Conservation (phyloP, 2,113 vertebrate species). For the Ptychochromis oligacanthus region DNA sequence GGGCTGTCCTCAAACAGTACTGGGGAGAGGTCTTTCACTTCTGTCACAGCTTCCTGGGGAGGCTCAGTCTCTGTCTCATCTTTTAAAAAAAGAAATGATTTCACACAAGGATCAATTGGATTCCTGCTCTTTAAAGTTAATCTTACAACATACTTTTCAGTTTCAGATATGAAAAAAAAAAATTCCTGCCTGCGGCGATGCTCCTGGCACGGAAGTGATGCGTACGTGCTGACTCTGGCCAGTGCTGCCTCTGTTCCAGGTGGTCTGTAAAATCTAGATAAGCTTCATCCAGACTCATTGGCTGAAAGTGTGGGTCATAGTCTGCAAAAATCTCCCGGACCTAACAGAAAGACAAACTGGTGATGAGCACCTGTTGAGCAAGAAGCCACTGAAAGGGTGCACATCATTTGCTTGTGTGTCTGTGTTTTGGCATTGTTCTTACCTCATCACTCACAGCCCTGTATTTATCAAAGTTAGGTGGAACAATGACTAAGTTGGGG, state of each 20-base stretch:
- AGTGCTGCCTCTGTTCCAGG: constrained; percentile 86
- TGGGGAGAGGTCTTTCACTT: constrained; percentile 79
- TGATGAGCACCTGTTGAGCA: neutral
- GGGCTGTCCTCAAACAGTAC: constrained; percentile 89
- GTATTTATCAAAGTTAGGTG: constrained; percentile 93
- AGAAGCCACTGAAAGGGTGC: neutral
- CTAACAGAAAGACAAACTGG: constrained; percentile 71
- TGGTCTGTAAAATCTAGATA: constrained; percentile 96
- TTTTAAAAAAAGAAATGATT: neutral
- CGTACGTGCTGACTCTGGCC: constrained; percentile 86
- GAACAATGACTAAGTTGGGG: constrained; percentile 89
- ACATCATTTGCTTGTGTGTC: neutral
- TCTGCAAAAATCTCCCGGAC: constrained; percentile 89
- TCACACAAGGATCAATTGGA: neutral
- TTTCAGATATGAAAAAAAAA: neutral
- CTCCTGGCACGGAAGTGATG: constrained; percentile 66
- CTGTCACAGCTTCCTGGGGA: constrained; percentile 2
- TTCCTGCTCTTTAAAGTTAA: neutral
- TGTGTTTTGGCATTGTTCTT: constrained; percentile 37
- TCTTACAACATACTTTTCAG: neutral
- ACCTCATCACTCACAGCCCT: constrained; percentile 90
- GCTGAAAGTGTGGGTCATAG: constrained; percentile 92
- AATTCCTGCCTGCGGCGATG: constrained; percentile 50
- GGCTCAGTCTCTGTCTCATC: constrained; percentile 21
- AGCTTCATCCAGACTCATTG: constrained; percentile 95